Base-by-base conservation (phyloP, 2,113 vertebrate species). In the Chitala chitala region DNA sequence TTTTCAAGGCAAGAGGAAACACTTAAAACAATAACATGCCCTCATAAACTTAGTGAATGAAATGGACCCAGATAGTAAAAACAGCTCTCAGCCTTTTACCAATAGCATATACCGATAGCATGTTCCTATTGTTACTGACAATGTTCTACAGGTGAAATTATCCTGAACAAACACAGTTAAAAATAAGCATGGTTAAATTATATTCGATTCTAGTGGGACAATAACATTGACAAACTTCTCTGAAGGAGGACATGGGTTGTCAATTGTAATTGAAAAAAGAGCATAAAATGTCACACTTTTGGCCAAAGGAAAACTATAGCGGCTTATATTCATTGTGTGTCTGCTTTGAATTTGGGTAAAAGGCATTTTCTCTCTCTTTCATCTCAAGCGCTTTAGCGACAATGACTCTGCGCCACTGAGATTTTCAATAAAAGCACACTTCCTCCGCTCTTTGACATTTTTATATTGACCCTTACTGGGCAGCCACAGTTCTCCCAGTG, bases 361-460 rank as follows among this genome's bases (percentile, higher is more conserved):
- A 66, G 64, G n/a, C 42, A 68, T 46, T 68, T 68, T 44, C 42
- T 68, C 42, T 24, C 22, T 26, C 64, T 68, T 68, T 68, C 40
- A 68, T 68, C 40, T 26, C 26, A 10, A 3, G 22, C 4, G 13
- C 22, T 68, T 55, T 13, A 63, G 59, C 38, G 59, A 26, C 42
- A 15, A 46, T 26, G 44, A 24, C 42, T 12, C 1, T 68, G 48
- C 5, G 22, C 42, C 42, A 68, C 64, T n/a, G 29, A 44, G 64
- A 68, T 46, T 68, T 68, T 46, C 42, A 68, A 68, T 68, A 68
- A 68, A 68, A 26, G 64, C 24, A 46, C 4, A 46, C 46, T 68
- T 48, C 13, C 24, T 68, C 4, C 7, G 22, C 22, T 44, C 22
- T 44, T 48, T 31, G 15, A 40, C 24, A 44, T 59, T 33, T 61